Percentiles rank a stretch among this genome's conserved stretches.
Conservation (phyloP, 2,113 vertebrate species). For the Gadus macrocephalus region DNA sequence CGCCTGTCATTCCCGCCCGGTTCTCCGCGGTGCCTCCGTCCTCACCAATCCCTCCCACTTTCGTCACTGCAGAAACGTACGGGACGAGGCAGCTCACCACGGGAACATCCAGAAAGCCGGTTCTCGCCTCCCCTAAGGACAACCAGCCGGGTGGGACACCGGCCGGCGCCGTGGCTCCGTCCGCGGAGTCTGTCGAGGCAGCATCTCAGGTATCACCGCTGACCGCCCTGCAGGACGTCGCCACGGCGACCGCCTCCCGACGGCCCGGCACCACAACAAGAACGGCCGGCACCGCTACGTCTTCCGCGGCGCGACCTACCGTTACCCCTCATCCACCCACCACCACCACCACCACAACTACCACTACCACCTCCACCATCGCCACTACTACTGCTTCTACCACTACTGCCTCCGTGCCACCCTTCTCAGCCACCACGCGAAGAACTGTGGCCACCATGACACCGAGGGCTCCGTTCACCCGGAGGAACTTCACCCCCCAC, state of each 20-base stretch:
- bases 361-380: constrained; percentile 47
- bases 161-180: constrained; percentile 30
- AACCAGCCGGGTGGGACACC: constrained; percentile 65
- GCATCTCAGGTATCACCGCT: constrained; percentile 66
- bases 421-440: constrained; percentile 58
- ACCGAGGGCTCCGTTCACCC: constrained; percentile 57
- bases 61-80: constrained; percentile 57
- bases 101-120: constrained; percentile 65
- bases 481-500: constrained; percentile 66
- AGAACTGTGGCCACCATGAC: constrained; percentile 66
- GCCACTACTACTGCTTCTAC: constrained; percentile 60
- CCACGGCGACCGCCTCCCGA: constrained; percentile 53
- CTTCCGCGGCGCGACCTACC: constrained; percentile 43
- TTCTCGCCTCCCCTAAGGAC: constrained; percentile 59
- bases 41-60: constrained; percentile 22
- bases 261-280: constrained; percentile 60
- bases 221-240: constrained; percentile 46
- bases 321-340: constrained; percentile 62
- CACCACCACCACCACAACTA: constrained; percentile 69
- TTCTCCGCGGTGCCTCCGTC: constrained; percentile 5
- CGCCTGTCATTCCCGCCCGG: constrained; percentile 7
- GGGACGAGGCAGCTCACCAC: constrained; percentile 57
- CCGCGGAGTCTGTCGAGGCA: constrained; percentile 42
- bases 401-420: constrained; percentile 43
- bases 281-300: constrained; percentile 46